These are phyloP conservation scores for Azorinus chamasolen DNA, from an alignment of 2,888 invertebrate genomes.

Conservation along the genomic window DNA sequence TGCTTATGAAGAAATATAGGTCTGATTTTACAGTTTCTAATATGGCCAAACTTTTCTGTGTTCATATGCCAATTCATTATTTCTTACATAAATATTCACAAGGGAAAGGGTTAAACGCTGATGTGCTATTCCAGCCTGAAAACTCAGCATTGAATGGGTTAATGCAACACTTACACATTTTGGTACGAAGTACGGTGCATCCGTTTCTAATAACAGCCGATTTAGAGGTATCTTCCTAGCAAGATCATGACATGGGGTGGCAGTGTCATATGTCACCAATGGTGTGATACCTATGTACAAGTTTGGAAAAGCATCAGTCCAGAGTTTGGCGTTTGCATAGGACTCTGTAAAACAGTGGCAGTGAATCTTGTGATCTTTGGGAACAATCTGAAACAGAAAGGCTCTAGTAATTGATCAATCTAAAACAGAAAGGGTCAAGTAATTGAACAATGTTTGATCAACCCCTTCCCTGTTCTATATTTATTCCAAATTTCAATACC, in stretches of 20 bases:
- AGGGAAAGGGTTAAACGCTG: too few relatives aligned
- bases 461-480: too few relatives aligned
- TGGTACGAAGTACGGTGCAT: conserved; percentile 87
- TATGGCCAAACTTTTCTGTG: too few relatives aligned
- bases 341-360: conserved; percentile 87
- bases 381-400: conserved; percentile 78
- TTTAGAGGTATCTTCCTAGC: conserved; percentile 85
- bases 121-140: not conserved
- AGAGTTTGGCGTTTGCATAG: conserved; percentile 83
- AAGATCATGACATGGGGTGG: conserved; percentile 81
- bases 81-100: too few relatives aligned
- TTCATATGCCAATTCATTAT: too few relatives aligned
- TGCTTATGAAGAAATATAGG: too few relatives aligned
- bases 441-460: too few relatives aligned
- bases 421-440: not conserved
- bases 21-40: too few relatives aligned
- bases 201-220: conserved; percentile 87
- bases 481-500: too few relatives aligned
- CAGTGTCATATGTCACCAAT: conserved; percentile 83
- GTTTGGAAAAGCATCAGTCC: conserved; percentile 86
- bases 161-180: conserved; percentile 74
- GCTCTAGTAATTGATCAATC: not conserved
- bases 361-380: conserved; percentile 86
- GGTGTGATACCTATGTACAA: conserved; percentile 86
- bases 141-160: too few relatives aligned